Percentiles rank a stretch among this genome's conserved stretches.
Evolutionary conservation across 2,888 invertebrate species (phyloP).

Genomic region (Chrysodeixis includens): DNA sequence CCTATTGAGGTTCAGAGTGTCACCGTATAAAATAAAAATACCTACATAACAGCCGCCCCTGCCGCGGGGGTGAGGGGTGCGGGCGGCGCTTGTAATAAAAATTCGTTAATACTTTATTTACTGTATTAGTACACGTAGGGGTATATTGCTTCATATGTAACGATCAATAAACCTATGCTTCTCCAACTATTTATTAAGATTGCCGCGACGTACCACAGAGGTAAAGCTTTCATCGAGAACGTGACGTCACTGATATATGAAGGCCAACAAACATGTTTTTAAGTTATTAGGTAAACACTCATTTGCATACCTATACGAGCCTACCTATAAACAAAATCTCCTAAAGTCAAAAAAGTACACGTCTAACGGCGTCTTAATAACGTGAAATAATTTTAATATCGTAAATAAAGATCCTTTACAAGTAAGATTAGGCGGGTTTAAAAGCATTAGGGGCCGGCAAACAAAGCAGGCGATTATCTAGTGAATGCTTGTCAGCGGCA

Average conservation of each 20-base stretch:
- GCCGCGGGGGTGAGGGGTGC: slow-evolving; percentile 53
- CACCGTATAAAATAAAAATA: slow-evolving; percentile 87
- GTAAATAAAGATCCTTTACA: slow-evolving; percentile 78
- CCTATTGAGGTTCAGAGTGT: slow-evolving; percentile 85
- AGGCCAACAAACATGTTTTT: slow-evolving; percentile 36
- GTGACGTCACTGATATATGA: slow-evolving; percentile 36
- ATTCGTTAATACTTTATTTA: slow-evolving; percentile 84
- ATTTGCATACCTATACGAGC: slow-evolving; percentile 17
- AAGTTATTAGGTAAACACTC: slow-evolving; percentile 39
- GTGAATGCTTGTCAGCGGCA: slow-evolving; percentile 81
- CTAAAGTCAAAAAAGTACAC: slow-evolving; percentile 28
- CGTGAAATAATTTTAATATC: slow-evolving; percentile 66
- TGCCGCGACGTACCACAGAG: slow-evolving; percentile 30
- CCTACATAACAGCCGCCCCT: slow-evolving; percentile 81
- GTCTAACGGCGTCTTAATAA: slow-evolving; percentile 49
- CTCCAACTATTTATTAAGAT: slow-evolving; percentile 54
- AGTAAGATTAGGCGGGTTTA: slow-evolving; percentile 78
- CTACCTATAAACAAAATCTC: not conserved
- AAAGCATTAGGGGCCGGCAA: slow-evolving; percentile 80
- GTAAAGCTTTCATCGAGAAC: slow-evolving; percentile 43
- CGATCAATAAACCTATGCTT: slow-evolving; percentile 48
- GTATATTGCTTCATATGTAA: slow-evolving; percentile 54
- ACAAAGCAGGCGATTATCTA: slow-evolving; percentile 83
- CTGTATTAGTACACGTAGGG: slow-evolving; percentile 65
- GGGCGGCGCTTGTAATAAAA: slow-evolving; percentile 77